Percentiles rank a stretch among this genome's conserved stretches.
Conservation (phyloP, 2,797 vertebrate genomes). For the Acomys russatus region DNA sequence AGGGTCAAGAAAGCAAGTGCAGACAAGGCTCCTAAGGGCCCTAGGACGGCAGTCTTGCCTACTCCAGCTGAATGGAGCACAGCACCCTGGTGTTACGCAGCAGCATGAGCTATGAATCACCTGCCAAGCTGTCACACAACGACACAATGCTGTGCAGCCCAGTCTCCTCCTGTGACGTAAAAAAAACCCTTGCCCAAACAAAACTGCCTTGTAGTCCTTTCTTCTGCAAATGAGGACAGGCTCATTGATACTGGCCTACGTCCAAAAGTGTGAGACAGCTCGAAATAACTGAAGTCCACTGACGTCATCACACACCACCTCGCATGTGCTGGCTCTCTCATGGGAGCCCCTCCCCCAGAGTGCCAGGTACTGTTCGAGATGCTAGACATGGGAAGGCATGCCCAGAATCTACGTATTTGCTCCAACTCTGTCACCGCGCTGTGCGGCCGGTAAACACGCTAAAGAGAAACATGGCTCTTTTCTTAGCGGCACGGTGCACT, state of each 20-base stretch:
- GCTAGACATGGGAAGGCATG: neutral
- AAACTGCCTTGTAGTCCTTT: neutral
- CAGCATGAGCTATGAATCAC: neutral
- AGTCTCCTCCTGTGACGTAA: accelerated
- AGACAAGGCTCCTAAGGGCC: accelerated
- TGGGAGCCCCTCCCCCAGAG: accelerated
- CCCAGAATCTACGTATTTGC: neutral
- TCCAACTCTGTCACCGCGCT: neutral
- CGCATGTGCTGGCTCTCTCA: accelerated
- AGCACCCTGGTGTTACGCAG: too few relatives aligned
- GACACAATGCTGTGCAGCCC: accelerated
- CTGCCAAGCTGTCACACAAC: accelerated
- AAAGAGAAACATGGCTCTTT: neutral
- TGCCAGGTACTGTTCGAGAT: accelerated
- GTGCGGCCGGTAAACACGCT: accelerated
- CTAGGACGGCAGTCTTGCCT: neutral
- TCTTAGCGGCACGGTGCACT: accelerated
- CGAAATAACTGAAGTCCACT: neutral
- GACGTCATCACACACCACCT: accelerated
- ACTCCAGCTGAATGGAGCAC: neutral
- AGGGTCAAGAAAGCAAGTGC: neutral
- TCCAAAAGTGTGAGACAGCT: too few relatives aligned
- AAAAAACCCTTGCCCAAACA: neutral
- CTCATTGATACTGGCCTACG: accelerated
- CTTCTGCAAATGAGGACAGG: neutral